Conservation (phyloP, 2,113 vertebrate species). For the Ascaphus truei region DNA sequence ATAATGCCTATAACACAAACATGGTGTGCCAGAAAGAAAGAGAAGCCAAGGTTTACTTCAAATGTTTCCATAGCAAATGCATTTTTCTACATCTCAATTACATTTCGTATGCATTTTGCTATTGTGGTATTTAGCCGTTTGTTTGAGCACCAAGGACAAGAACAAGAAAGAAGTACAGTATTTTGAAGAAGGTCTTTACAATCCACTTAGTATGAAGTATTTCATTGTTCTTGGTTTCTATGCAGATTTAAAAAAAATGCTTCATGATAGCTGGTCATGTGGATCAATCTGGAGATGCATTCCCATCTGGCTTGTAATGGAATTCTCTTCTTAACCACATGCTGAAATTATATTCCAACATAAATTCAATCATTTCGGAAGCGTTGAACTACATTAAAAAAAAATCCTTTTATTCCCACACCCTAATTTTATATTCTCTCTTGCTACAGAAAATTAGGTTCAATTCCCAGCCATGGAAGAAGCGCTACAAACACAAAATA, state of each 20-base stretch:
- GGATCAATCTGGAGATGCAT: neutral
- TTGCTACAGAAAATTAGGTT: neutral
- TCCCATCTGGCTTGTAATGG: neutral
- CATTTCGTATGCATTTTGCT: neutral
- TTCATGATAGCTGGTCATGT: neutral
- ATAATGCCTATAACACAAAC: no score
- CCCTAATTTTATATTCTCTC: neutral
- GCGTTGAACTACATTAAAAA: neutral
- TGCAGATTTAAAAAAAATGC: neutral
- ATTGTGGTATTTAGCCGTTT: neutral
- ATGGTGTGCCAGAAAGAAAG: neutral
- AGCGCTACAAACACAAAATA: neutral
- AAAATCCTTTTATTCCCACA: neutral
- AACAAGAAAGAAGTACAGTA: neutral
- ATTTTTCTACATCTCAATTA: neutral
- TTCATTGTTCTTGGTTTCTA: neutral
- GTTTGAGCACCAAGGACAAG: neutral
- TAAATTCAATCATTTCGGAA: neutral
- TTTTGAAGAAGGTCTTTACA: neutral
- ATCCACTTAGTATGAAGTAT: neutral
- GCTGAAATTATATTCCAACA: neutral
- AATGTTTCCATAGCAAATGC: no score
- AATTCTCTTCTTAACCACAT: neutral
- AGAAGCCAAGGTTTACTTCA: neutral
- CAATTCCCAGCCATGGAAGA: neutral